Evolutionary conservation across 2,888 invertebrate genomes (phyloP), one percentile per base, ranked within the genome.

Genomic region (Esperia sulphurella): DNA sequence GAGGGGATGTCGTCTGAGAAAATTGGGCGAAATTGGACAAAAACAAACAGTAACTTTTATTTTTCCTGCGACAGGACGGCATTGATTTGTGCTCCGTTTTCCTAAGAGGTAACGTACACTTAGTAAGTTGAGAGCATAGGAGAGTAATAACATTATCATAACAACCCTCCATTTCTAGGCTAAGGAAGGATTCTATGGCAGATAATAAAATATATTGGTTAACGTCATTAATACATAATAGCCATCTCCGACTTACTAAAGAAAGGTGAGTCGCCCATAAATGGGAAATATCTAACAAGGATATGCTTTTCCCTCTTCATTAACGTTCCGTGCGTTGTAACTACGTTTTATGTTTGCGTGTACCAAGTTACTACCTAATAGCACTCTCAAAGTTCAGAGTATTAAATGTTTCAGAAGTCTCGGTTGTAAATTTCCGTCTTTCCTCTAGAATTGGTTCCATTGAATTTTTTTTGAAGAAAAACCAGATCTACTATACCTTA

Each of bases 121-220:
- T 51, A 55, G 53, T 37, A 37, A 49, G 39, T 39, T 45, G 43
- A 21, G 44, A 53, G 42, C 52, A 52, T 54, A 54, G 46, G 49
- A 50, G 29, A 52, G 58, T 52, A 55, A 61, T 66, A 62, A 63
- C 51, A 66, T 66, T 66, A 66, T 57, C 62, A 65, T 66, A 66
- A 66, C 63, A 60, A 59, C 57, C 59, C 63, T 57, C n/a, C n/a
- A 58, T 62, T 59, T 56, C 49, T 41, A 50, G 49, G 50, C 45
- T 38, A 42, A 45, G 47, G 43, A 43, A 49, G 51, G 50, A 55
- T 51, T 52, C 53, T 48, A 51, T 51, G 52, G 53, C 50, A 52
- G 57, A 57, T 55, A 57, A 55, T 59, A 56, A 54, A 56, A 51
- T 52, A 58, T 56, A 56, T 55, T 51, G 46, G 46, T 45, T 50